A percentile compares a stretch with the other conserved stretches of the same genome.
These are phyloP conservation scores for Polyergus mexicanus DNA, from an alignment of 1,140 invertebrate species.

Conservation along the genomic window DNA sequence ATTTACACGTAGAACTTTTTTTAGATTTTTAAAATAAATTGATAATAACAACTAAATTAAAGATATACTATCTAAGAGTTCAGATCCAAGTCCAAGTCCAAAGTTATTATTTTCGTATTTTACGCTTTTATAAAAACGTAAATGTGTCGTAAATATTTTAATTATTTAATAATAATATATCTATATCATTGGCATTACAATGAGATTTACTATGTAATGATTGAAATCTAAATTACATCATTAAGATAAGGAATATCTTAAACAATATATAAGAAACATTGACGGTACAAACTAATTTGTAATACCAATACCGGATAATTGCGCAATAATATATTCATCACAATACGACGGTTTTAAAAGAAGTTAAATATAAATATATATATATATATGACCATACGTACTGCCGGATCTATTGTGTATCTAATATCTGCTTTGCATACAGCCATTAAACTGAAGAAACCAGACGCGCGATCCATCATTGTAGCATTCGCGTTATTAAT, in stretches of 20 bases:
- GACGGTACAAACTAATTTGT: background rate
- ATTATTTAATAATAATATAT: background rate
- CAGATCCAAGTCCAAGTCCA: background rate
- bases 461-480: background rate
- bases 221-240: background rate
- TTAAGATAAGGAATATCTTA: background rate
- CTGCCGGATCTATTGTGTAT: background rate
- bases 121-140: background rate
- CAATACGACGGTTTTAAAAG: background rate
- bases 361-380: background rate
- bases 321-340: background rate
- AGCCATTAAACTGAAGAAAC: background rate
- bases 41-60: slow-evolving; percentile 8
- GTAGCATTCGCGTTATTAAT: background rate
- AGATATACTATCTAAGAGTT: background rate
- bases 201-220: background rate
- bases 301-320: background rate
- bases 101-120: background rate
- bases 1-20: background rate
- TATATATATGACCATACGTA: background rate
- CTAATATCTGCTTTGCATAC: background rate
- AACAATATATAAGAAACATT: background rate
- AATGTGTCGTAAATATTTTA: background rate
- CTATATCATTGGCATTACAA: background rate
- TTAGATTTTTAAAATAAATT: background rate